phyloP scores from a whole-genome alignment of 2,113 vertebrate species.

The Oreocharis arfaki region DNA sequence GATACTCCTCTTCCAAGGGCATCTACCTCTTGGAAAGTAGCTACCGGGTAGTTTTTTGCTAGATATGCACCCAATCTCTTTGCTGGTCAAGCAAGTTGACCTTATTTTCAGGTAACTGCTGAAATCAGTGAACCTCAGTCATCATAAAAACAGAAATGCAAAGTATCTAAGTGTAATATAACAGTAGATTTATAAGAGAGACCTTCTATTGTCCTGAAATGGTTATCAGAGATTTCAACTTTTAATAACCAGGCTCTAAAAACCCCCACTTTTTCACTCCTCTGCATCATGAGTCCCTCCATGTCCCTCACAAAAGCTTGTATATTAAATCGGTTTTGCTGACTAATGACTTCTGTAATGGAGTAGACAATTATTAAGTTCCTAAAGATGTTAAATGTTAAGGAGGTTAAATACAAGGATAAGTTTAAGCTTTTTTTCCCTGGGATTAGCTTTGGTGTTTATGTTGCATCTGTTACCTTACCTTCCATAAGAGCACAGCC shows the following conservation, averaged over 20 bases:
- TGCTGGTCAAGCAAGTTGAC: background rate
- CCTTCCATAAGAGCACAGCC: slow-evolving; percentile 98
- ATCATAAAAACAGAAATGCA: background rate
- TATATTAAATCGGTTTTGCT: background rate
- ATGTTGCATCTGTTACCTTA: slow-evolving; percentile 63
- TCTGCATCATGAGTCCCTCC: background rate
- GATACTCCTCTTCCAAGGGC: background rate
- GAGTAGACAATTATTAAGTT: background rate
- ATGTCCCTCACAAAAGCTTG: background rate
- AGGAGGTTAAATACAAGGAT: background rate
- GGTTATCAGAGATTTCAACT: background rate
- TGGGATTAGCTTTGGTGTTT: background rate
- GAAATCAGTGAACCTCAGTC: background rate
- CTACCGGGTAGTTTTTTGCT: background rate
- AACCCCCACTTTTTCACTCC: background rate
- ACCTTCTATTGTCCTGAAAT: background rate
- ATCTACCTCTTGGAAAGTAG: background rate
- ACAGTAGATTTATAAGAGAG: background rate
- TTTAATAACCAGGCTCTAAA: background rate
- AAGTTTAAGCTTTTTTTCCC: background rate
- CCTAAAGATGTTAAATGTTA: background rate
- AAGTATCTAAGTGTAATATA: background rate
- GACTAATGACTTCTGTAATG: background rate
- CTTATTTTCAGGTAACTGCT: background rate
- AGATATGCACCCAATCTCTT: background rate